These are phyloP conservation scores for Acrossocheilus fasciatus DNA, from an alignment of 2,797 vertebrate species.

Conservation along the genomic window DNA sequence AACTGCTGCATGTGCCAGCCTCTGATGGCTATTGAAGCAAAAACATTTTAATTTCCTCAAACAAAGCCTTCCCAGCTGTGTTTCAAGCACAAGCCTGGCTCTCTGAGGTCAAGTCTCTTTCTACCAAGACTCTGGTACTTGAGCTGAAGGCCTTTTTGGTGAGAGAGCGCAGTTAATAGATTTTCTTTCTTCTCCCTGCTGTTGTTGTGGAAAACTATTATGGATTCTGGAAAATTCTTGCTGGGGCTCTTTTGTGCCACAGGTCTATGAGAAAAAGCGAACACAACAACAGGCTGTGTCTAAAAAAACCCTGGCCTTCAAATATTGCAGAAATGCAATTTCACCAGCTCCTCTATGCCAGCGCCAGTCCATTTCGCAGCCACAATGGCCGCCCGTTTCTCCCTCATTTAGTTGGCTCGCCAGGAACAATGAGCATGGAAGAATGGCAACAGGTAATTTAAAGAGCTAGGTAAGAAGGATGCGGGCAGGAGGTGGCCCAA, in stretches of 20 bases:
- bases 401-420: slow-evolving; percentile 68
- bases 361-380: slow-evolving; percentile 69
- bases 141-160: slow-evolving; percentile 88
- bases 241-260: slow-evolving; percentile 75
- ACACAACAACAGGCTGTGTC: slow-evolving; percentile 73
- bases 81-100: slow-evolving; percentile 75
- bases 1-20: slow-evolving; percentile 64
- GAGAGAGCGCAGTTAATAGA: slow-evolving; percentile 89
- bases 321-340: slow-evolving; percentile 80
- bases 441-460: slow-evolving; percentile 78
- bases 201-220: slow-evolving; percentile 82
- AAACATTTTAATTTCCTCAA: slow-evolving; percentile 79
- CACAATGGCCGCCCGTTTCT: slow-evolving; percentile 72
- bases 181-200: slow-evolving; percentile 83
- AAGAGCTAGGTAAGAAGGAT: slow-evolving; percentile 64
- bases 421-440: slow-evolving; percentile 70
- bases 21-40: slow-evolving; percentile 70
- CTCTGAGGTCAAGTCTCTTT: slow-evolving; percentile 84
- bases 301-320: slow-evolving; percentile 75
- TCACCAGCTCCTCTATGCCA: slow-evolving; percentile 76
- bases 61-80: slow-evolving; percentile 84
- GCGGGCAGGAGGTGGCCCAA: slow-evolving; percentile 54
- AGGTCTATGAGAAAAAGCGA: slow-evolving; percentile 69
- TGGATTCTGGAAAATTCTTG: slow-evolving; percentile 80
- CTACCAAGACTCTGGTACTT: slow-evolving; percentile 83